A percentile compares a stretch with the other conserved stretches of the same genome.
These are phyloP conservation scores for Nyctalus aviator DNA, from an alignment of 2,797 vertebrate genomes.

Conservation along the genomic window DNA sequence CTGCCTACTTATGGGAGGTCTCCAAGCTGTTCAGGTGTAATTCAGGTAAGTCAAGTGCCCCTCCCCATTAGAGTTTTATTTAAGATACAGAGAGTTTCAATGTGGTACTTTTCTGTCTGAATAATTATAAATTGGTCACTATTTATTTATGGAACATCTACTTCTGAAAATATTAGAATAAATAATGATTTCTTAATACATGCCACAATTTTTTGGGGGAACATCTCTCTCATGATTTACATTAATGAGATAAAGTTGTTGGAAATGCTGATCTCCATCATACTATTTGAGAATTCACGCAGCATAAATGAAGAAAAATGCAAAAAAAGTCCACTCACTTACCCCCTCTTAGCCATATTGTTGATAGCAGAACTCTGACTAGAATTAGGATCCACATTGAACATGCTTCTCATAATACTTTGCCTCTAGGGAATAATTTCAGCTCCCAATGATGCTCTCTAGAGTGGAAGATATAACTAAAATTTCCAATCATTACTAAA, in stretches of 20 bases:
- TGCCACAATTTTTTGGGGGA: neutral
- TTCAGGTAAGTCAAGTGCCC: slow-evolving; percentile 64
- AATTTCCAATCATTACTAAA: neutral
- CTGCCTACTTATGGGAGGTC: slow-evolving; percentile 66
- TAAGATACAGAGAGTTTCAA: slow-evolving; percentile 36
- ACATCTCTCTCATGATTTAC: neutral
- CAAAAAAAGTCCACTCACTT: neutral
- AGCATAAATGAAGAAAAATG: neutral
- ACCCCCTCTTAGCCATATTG: neutral
- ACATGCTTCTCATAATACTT: neutral
- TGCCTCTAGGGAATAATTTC: neutral
- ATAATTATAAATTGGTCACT: slow-evolving; percentile 55
- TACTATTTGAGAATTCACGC: neutral
- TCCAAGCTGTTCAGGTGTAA: slow-evolving; percentile 71
- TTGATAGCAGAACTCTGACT: neutral
- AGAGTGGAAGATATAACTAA: neutral
- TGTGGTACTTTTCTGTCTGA: neutral
- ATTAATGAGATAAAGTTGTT: neutral
- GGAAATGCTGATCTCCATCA: neutral
- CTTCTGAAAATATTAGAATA: neutral
- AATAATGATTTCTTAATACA: slow-evolving; percentile 39
- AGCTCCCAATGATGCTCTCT: neutral
- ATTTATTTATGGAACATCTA: neutral
- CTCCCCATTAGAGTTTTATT: slow-evolving; percentile 28
- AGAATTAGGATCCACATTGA: neutral